phyloP scores from a whole-genome alignment of 2,113 vertebrate species.

The Excalfactoria chinensis region DNA sequence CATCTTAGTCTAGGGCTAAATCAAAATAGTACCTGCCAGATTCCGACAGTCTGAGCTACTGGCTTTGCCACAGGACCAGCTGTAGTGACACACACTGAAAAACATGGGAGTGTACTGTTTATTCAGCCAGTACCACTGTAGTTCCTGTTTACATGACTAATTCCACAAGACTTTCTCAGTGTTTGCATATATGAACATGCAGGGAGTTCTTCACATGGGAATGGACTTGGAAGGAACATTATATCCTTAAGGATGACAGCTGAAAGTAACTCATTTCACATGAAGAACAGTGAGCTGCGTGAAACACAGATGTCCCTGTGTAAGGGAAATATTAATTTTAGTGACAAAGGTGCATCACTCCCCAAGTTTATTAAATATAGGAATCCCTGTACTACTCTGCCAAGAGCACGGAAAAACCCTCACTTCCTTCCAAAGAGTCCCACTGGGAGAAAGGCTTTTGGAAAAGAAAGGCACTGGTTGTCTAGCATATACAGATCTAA shows the following conservation, averaged over 20 bases:
- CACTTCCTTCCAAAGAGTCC: slow-evolving; percentile 37
- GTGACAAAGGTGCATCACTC: slow-evolving; percentile 29
- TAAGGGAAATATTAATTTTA: background rate
- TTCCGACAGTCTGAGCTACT: slow-evolving; percentile 18
- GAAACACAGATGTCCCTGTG: background rate
- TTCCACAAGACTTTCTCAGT: slow-evolving; percentile 21
- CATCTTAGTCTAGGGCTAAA: background rate
- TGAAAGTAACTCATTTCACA: slow-evolving; percentile 25
- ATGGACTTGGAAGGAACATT: slow-evolving; percentile 13
- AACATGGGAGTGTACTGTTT: slow-evolving; percentile 39
- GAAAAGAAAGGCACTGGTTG: slow-evolving; percentile 74
- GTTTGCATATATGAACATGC: slow-evolving; percentile 45
- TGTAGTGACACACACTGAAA: slow-evolving; percentile 30
- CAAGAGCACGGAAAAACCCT: slow-evolving; percentile 13
- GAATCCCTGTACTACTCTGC: background rate
- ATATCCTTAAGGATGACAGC: background rate
- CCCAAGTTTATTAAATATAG: background rate
- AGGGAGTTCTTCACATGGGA: slow-evolving; percentile 22
- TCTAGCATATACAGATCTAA: slow-evolving; percentile 30
- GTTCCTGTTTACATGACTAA: slow-evolving; percentile 60
- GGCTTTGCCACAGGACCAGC: background rate
- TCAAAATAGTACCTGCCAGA: slow-evolving; percentile 11
- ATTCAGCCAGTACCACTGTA: slow-evolving; percentile 2
- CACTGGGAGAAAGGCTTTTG: slow-evolving; percentile 20
- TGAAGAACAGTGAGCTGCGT: background rate